Conservation (phyloP, 2,797 vertebrate genomes). For the Sebastiscus albofasciatus region DNA sequence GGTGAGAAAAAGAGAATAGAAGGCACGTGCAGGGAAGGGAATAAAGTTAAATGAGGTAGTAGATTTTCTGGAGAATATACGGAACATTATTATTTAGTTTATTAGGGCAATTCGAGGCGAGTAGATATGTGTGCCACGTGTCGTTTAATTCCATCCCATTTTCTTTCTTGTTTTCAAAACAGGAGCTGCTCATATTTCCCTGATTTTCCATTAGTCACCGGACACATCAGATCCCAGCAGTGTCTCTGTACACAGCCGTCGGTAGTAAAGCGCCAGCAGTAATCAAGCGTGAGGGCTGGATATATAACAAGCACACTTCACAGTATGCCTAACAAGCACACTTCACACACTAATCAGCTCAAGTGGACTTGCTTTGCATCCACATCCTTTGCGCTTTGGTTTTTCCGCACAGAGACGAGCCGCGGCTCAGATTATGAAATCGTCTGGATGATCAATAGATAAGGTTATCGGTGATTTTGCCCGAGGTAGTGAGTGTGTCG, state of each 20-base stretch:
- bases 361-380: slow-evolving; percentile 64
- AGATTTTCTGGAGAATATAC: background rate
- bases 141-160: background rate
- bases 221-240: slow-evolving; percentile 54
- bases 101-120: background rate
- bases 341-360: slow-evolving; percentile 76
- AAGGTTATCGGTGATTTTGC: slow-evolving; percentile 21
- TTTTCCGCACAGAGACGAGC: slow-evolving; percentile 7
- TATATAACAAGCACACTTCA: slow-evolving; percentile 74
- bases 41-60: background rate
- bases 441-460: slow-evolving; percentile 48
- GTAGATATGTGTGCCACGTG: background rate
- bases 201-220: slow-evolving; percentile 38
- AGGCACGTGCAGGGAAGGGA: background rate
- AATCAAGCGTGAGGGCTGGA: slow-evolving; percentile 71
- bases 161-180: slow-evolving; percentile 41
- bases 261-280: slow-evolving; percentile 50
- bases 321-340: slow-evolving; percentile 71
- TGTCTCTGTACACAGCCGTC: slow-evolving; percentile 47
- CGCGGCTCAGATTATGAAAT: slow-evolving; percentile 43
- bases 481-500: background rate
- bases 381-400: slow-evolving; percentile 30
- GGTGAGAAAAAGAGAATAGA: slow-evolving; percentile 14
- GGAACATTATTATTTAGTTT: background rate
- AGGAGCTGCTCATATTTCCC: slow-evolving; percentile 32